Percentiles rank a stretch among this genome's conserved stretches.
Conservation (phyloP, 1,140 invertebrate genomes). For the Hyles euphorbiae region DNA sequence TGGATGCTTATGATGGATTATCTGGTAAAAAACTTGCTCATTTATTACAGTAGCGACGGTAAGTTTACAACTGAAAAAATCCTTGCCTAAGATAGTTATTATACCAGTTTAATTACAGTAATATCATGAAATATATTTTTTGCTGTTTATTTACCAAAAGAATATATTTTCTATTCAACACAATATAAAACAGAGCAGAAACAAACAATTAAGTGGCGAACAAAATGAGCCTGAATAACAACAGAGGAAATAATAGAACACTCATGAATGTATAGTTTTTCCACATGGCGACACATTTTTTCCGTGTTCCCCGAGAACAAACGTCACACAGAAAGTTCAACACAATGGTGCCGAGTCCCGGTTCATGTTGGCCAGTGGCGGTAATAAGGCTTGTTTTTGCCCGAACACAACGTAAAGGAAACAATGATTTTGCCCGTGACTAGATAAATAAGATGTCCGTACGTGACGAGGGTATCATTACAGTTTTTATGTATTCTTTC, state of each 20-base stretch:
- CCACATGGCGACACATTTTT: constrained; percentile 22
- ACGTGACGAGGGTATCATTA: constrained; percentile 64
- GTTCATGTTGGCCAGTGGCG: constrained; percentile 50
- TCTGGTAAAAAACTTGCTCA: too few species aligned
- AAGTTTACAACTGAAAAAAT: too few species aligned
- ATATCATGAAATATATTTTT: background rate
- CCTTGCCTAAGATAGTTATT: too few species aligned
- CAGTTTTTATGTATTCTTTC: constrained; percentile 65
- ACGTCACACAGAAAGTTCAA: constrained; percentile 46
- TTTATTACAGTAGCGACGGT: too few species aligned
- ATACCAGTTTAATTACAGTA: too few species aligned
- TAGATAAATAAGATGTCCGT: constrained; percentile 70
- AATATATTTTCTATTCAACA: too few species aligned
- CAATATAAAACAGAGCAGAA: background rate
- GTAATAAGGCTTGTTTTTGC: constrained; percentile 62
- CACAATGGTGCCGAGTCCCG: constrained; percentile 46
- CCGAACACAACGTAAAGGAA: constrained; percentile 48
- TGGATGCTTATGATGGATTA: too few species aligned
- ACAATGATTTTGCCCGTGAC: constrained; percentile 66
- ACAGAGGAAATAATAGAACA: background rate
- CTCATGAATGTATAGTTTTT: constrained; percentile 37
- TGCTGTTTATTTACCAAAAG: background rate
- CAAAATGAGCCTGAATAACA: background rate
- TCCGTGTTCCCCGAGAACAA: constrained; percentile 32
- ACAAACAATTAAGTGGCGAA: background rate